Evolutionary conservation across 2,888 invertebrate species (phyloP).

Genomic region (Hyalella azteca): DNA sequence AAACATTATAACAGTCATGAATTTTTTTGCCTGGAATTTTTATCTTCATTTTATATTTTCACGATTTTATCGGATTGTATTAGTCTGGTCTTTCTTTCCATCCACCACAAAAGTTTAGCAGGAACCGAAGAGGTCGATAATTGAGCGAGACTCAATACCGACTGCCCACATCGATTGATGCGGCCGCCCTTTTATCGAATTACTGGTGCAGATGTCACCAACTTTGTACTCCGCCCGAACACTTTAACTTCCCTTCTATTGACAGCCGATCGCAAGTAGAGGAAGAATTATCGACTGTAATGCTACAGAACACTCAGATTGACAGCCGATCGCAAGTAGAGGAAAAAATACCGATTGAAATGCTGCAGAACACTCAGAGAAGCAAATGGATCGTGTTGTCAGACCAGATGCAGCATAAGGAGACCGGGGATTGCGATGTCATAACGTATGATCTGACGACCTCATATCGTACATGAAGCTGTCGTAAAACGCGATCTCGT

Average conservation of each 20-base stretch:
- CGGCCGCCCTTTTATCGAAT: background rate
- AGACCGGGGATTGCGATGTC: too few relatives aligned
- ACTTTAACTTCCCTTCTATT: background rate
- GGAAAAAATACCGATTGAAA: background rate
- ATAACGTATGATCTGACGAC: background rate
- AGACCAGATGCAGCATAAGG: too few relatives aligned
- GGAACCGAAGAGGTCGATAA: background rate
- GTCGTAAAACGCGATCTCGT: background rate
- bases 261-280: background rate
- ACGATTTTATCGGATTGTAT: too few relatives aligned
- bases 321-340: background rate
- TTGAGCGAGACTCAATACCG: constrained; percentile 2
- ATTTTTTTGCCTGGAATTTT: too few relatives aligned
- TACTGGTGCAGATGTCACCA: background rate
- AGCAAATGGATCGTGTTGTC: too few relatives aligned
- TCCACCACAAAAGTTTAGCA: too few relatives aligned
- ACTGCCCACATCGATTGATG: background rate
- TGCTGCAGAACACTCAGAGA: too few relatives aligned
- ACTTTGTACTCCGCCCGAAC: background rate
- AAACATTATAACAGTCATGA: too few relatives aligned
- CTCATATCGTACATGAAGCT: background rate
- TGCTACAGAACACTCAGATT: background rate
- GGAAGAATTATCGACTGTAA: background rate
- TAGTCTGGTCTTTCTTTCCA: too few relatives aligned
- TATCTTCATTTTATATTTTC: too few relatives aligned